Evolutionary conservation across 2,888 invertebrate genomes (phyloP), one percentile per base, ranked within the genome.

Genomic region (Heliothis peltigera): DNA sequence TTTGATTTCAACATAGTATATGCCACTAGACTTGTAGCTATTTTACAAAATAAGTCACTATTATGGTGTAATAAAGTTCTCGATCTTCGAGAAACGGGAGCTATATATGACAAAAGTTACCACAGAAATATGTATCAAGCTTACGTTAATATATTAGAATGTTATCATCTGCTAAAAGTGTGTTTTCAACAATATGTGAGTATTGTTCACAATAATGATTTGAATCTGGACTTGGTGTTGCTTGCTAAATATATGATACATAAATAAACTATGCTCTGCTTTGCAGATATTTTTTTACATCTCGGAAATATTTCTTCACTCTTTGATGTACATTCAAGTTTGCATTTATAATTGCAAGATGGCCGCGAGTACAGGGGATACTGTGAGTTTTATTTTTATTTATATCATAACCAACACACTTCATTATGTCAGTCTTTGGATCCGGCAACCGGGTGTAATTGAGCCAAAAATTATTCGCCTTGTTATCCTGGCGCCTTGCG

Each of bases 111-210:
- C 1, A 12, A 49, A 12, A 44, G 7, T 2, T 19, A 15, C 19
- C 10, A 1, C 7, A 51, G 21, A 3, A 39, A 7, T 46, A 42
- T 62, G 44, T 68, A 62, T 43, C 7, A 63, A 3, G 8, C 54
- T 21, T 63, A 51, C 28, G 22, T 8, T 10, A 12, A 70, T 12
- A 75, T 75, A 22, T 5, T 70, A 8, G 25, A 54, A 21, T 66
- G 70, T 44, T 75, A 52, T 46, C 12, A 68, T 17, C 25, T 53
- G 5, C 59, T 51, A 25, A 61, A 58, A 59, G 7, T 28, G 8
- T 22, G 58, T 28, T 68, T 64, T 32, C 68, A 64, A 10, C 18
- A 54, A 2, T 28, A 18, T 1, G 64, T 66, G 56, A 66, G 66
- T 64, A 64, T n/a, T 39, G 6, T 4, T 5, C 4, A 32, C 12